Evolutionary conservation across 2,888 invertebrate genomes (phyloP), one percentile per base, ranked within the genome.

Genomic region (Nomada flava): DNA sequence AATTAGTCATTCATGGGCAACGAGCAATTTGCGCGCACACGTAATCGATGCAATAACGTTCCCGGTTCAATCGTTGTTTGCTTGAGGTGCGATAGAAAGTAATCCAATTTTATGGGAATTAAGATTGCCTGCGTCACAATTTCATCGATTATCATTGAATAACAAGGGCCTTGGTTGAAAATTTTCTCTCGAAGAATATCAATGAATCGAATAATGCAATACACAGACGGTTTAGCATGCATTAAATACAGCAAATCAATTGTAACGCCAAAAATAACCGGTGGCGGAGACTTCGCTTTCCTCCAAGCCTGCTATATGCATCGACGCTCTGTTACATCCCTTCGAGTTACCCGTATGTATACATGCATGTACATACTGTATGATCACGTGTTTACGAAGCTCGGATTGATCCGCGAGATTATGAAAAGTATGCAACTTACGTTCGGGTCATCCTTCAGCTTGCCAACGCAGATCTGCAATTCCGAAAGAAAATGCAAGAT

Each of bases 401-500:
- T 44, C 36, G 20, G 52, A 71, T 47, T 20, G 60, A 13, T 68
- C 13, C 2, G n/a, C n/a, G 42, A 7, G 7, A 29, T 63, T 53
- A 67, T 11, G 15, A 47, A 47, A 47, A 47, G 47, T 47, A 47
- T 13, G 2, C 47, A 15, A 92, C 95, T 94, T 93, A 95, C 95
- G 86, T 94, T 94, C 90, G 95, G 94, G 88, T 95, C 95, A 89
- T 95, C 95, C 89, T 95, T 95, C 85, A 95, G 93, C 84, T 95
- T 95, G 88, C 94, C 94, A 81, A 95, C 94, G 95, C 95, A 95
- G 89, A 95, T 94, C 95, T 95, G 92, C 75, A 94, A 94, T 57
- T 44, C 0, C 2, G 76, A 44, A 79, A 29, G 62, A 69, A 80
- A 70, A 71, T 13, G 63, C 9, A 3, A 1, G 11, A 67, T 79